Percentiles rank a stretch among this genome's conserved stretches.
phyloP scores from a whole-genome alignment of 2,113 vertebrate species.

The Lucifuga dentata region DNA sequence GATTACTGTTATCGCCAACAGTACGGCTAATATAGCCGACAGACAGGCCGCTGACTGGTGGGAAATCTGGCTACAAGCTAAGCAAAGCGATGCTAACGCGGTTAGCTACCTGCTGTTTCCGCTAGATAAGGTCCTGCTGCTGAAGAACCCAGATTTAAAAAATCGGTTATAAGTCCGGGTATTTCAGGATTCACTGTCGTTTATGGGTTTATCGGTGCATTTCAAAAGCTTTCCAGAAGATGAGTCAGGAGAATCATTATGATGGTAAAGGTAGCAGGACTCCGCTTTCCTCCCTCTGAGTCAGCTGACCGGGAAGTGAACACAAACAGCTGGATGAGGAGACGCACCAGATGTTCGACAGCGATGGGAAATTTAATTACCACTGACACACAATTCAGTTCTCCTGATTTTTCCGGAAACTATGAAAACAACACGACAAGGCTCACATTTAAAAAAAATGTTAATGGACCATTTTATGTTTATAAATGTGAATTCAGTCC shows the following conservation, averaged over 20 bases:
- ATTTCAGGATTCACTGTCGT: not conserved
- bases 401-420: no score
- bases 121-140: slow-evolving; percentile 12
- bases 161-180: not conserved
- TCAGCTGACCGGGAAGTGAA: slow-evolving; percentile 77
- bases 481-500: no score
- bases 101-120: slow-evolving; percentile 49
- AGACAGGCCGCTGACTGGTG: slow-evolving; percentile 10
- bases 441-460: no score
- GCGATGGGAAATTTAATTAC: not conserved
- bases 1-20: no score
- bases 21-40: no score
- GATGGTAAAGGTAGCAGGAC: slow-evolving; percentile 12
- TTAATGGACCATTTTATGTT: no score
- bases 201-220: slow-evolving; percentile 25
- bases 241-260: slow-evolving; percentile 26
- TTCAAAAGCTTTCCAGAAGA: slow-evolving; percentile 13
- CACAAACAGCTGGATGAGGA: slow-evolving; percentile 53
- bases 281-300: slow-evolving; percentile 19
- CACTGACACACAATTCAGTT: no score
- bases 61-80: slow-evolving; percentile 23
- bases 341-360: slow-evolving; percentile 26
- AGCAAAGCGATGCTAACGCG: slow-evolving; percentile 58
- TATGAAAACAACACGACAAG: no score
- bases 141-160: not conserved